Conservation (phyloP, 1,140 invertebrate genomes). For the Littorina saxatilis region DNA sequence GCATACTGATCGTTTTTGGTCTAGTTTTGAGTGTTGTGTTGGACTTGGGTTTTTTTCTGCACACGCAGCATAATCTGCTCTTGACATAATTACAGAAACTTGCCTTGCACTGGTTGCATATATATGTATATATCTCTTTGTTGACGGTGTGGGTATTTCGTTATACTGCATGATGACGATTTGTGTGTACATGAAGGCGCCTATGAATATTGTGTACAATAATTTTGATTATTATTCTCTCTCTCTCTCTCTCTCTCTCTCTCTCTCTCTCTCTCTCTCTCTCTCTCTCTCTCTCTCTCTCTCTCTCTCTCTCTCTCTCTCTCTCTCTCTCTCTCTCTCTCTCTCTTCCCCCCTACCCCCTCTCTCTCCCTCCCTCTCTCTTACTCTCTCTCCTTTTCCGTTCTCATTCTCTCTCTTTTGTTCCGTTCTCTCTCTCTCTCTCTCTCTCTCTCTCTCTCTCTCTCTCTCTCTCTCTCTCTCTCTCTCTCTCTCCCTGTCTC, state of each 20-base stretch:
- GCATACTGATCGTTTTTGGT: too few relatives aligned
- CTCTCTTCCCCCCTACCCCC: neutral
- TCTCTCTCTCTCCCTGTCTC: neutral
- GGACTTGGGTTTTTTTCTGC: too few relatives aligned
- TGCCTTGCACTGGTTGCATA: too few relatives aligned
- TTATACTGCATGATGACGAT: too few relatives aligned
- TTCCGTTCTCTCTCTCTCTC: neutral
- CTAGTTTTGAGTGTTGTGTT: too few relatives aligned
- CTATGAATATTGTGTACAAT: too few relatives aligned
- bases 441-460: neutral
- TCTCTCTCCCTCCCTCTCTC: neutral
- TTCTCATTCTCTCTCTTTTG: neutral
- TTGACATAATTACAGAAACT: too few relatives aligned
- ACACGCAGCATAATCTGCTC: too few relatives aligned
- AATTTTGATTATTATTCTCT: too few relatives aligned
- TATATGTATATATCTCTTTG: too few relatives aligned
- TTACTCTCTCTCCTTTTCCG: neutral
- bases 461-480: conserved; percentile 13
- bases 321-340: neutral
- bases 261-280: neutral
- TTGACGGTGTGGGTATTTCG: too few relatives aligned
- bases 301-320: neutral
- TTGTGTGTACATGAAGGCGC: too few relatives aligned
- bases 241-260: neutral
- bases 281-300: neutral